Conservation (phyloP, 2,888 invertebrate species). For the Nineta flava region DNA sequence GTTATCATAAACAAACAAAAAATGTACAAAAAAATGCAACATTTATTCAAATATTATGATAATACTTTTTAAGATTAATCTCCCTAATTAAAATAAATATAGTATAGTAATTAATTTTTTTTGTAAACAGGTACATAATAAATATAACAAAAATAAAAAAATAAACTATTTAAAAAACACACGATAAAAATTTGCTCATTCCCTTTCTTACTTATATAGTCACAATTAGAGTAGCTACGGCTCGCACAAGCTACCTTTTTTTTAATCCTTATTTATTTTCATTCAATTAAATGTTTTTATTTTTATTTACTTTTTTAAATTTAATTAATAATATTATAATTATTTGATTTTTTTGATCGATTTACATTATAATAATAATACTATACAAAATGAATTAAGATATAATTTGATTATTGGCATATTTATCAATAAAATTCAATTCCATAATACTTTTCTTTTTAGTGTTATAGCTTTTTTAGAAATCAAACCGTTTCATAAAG, state of each 20-base stretch:
- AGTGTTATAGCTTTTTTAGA: too few species aligned
- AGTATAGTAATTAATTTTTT: not conserved
- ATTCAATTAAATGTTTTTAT: not conserved
- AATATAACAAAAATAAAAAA: not conserved
- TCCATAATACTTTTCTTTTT: too few species aligned
- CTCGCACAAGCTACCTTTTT: not conserved
- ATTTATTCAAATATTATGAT: too few species aligned
- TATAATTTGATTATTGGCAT: too few species aligned
- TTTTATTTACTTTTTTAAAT: not conserved
- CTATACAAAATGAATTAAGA: too few species aligned
- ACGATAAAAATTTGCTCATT: not conserved
- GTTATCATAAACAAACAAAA: too few species aligned
- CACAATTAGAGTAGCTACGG: not conserved
- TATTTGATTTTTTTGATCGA: not conserved
- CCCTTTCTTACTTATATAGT: not conserved
- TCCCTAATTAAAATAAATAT: not conserved
- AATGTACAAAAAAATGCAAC: too few species aligned
- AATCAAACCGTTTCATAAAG: too few species aligned
- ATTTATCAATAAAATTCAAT: too few species aligned
- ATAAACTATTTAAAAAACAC: not conserved
- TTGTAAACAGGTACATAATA: not conserved
- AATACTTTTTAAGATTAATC: not conserved
- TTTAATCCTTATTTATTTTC: not conserved
- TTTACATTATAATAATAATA: not conserved
- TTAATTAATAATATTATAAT: not conserved